These are phyloP conservation scores for Chaetops frenatus DNA, from an alignment of 2,113 vertebrate species.

Conservation along the genomic window DNA sequence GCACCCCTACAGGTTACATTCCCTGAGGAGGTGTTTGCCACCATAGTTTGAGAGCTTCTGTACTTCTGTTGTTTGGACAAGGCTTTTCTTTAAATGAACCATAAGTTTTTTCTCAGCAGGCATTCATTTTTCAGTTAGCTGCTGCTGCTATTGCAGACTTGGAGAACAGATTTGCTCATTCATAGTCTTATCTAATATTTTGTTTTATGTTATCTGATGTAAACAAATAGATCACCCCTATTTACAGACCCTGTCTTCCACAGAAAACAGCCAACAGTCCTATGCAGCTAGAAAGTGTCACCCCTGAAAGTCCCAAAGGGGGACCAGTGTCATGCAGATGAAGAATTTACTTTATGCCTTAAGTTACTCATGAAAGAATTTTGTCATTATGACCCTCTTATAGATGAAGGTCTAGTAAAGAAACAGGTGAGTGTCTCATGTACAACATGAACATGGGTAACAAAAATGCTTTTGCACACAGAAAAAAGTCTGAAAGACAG, in stretches of 20 bases:
- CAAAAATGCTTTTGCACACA: neutral
- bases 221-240: neutral
- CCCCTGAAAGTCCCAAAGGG: neutral
- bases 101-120: neutral
- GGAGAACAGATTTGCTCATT: neutral
- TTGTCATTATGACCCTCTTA: neutral
- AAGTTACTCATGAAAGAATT: neutral
- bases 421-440: neutral
- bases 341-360: neutral
- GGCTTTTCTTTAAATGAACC: neutral
- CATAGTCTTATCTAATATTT: neutral
- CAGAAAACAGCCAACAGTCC: neutral
- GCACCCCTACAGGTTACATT: neutral
- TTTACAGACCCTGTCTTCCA: neutral
- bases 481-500: neutral
- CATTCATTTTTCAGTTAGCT: neutral
- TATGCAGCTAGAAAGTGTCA: neutral
- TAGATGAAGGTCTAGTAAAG: neutral
- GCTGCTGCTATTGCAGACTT: neutral
- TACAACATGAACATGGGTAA: neutral
- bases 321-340: neutral
- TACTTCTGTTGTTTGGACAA: neutral
- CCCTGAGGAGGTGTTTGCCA: neutral
- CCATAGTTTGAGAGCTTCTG: neutral
- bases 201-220: neutral